These are phyloP conservation scores for Carcharodon carcharias DNA, from an alignment of 2,797 vertebrate genomes.

Conservation along the genomic window DNA sequence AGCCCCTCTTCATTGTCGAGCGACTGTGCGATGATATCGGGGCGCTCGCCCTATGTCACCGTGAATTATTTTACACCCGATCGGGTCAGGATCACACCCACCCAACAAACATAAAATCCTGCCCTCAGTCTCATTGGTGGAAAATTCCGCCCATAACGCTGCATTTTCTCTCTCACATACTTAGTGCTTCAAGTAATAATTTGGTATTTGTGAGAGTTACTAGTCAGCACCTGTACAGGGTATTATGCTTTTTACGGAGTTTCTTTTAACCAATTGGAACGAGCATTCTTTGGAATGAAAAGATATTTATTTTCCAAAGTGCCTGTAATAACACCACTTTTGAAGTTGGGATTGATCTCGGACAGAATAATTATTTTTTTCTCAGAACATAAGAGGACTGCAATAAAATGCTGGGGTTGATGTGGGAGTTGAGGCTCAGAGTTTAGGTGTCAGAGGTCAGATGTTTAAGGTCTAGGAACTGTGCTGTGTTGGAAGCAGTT, in stretches of 20 bases:
- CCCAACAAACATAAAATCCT: too few relatives aligned
- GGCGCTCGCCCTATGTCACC: too few relatives aligned
- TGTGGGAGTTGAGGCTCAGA: background rate
- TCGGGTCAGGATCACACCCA: too few relatives aligned
- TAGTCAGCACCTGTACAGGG: background rate
- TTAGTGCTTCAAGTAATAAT: too few relatives aligned
- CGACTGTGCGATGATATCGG: too few relatives aligned
- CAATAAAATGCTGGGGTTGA: background rate
- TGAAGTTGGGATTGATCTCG: background rate
- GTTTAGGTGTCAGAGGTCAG: background rate
- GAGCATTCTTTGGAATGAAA: background rate
- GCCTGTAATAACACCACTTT: too few relatives aligned
- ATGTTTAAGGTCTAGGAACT: background rate
- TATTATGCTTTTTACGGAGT: background rate
- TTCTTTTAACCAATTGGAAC: constrained; percentile 5
- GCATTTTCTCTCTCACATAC: too few relatives aligned
- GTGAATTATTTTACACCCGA: too few relatives aligned
- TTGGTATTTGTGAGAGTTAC: background rate
- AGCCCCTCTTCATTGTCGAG: too few relatives aligned
- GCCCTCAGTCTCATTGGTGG: too few relatives aligned
- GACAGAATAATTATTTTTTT: background rate
- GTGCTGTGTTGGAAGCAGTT: background rate
- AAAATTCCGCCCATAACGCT: too few relatives aligned
- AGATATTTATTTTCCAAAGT: background rate
- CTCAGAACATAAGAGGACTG: background rate